Percentiles rank a stretch among this genome's conserved stretches.
Conservation (phyloP, 2,113 vertebrate species). For the Thinocorus orbignyianus region DNA sequence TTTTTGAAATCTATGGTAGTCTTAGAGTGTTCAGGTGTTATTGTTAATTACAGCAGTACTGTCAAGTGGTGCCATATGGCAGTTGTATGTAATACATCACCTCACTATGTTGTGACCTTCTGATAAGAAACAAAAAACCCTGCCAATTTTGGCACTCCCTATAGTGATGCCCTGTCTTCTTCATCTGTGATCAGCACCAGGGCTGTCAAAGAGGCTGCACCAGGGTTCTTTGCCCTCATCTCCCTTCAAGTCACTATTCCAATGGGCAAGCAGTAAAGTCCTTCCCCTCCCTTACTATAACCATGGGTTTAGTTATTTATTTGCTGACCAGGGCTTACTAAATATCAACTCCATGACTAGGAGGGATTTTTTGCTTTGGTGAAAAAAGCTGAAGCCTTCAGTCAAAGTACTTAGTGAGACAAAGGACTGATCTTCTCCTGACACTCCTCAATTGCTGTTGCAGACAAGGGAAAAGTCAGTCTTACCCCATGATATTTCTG, state of each 20-base stretch:
- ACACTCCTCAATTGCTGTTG: neutral
- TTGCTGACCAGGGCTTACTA: neutral
- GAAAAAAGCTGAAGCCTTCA: neutral
- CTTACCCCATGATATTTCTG: neutral
- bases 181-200: slow-evolving; percentile 6
- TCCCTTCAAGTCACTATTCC: neutral
- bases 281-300: neutral
- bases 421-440: neutral
- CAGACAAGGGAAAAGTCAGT: neutral
- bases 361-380: neutral
- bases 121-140: slow-evolving; percentile 32
- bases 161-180: neutral
- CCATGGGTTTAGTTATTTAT: neutral
- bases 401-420: neutral
- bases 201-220: neutral
- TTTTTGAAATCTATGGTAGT: neutral
- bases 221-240: neutral
- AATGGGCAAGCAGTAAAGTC: neutral
- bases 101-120: slow-evolving; percentile 4
- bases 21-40: neutral
- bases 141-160: slow-evolving; percentile 20
- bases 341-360: rapidly evolving
- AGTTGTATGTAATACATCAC: slow-evolving; percentile 17
- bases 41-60: slow-evolving; percentile 35
- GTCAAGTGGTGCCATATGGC: slow-evolving; percentile 55